phyloP scores from a whole-genome alignment of 2,888 invertebrate genomes.

The Acanthopleura granulata region DNA sequence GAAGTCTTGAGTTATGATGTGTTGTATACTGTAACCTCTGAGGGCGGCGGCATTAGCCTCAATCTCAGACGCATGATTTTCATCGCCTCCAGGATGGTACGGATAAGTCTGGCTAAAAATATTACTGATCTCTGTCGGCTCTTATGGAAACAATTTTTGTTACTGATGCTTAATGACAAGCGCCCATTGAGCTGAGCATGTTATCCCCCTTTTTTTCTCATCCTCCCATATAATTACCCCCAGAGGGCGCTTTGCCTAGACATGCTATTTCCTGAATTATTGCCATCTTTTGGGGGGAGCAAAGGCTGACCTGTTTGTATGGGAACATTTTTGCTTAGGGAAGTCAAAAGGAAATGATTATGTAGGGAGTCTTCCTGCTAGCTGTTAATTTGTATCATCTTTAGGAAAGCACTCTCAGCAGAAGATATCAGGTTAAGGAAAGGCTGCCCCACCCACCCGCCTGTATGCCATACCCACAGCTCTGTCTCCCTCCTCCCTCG shows the following conservation, averaged over 20 bases:
- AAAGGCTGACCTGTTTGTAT: background rate
- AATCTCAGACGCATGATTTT: background rate
- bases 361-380: background rate
- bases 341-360: background rate
- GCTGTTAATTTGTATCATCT: constrained; percentile 1
- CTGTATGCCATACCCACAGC: too few species aligned
- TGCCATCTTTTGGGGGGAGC: background rate
- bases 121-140: constrained; percentile 1
- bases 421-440: too few species aligned
- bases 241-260: background rate
- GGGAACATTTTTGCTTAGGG: background rate
- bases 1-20: background rate
- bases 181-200: background rate
- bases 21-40: background rate
- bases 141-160: constrained; percentile 10
- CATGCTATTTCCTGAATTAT: constrained; percentile 2
- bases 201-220: constrained; percentile 9
- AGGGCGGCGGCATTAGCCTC: background rate
- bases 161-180: constrained; percentile 9
- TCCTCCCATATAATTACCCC: constrained; percentile 14
- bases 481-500: too few species aligned
- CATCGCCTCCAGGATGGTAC: background rate
- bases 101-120: constrained; percentile 1
- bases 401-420: background rate
- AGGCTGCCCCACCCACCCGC: too few species aligned